Conservation (phyloP, 2,888 invertebrate species). For the Patella caerulea region DNA sequence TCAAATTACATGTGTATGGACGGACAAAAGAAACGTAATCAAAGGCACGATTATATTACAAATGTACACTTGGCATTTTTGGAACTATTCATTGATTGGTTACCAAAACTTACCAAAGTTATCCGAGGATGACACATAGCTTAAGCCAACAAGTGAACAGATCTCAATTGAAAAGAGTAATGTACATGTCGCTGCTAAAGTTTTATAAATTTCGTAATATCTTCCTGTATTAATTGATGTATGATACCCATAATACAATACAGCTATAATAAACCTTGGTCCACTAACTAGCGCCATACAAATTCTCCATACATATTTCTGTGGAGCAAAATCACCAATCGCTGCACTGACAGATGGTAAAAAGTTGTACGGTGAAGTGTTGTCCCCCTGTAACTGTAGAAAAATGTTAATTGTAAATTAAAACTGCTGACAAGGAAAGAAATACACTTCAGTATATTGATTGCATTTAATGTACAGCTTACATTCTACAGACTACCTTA, state of each 20-base stretch:
- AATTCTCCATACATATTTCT: constrained; percentile 92
- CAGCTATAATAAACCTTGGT: constrained; percentile 84
- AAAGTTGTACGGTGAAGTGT: constrained; percentile 81
- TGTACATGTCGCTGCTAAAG: constrained; percentile 42
- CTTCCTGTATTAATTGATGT: constrained; percentile 47
- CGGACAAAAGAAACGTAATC: too few species aligned
- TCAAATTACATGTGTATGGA: too few species aligned
- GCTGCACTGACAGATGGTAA: constrained; percentile 96
- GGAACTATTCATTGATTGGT: neutral
- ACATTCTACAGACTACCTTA: too few species aligned
- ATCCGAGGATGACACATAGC: constrained; percentile 91
- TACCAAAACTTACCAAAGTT: constrained; percentile 84
- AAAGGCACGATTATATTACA: too few species aligned
- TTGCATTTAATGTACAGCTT: too few species aligned
- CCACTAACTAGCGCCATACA: constrained; percentile 90
- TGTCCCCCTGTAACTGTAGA: constrained; percentile 75
- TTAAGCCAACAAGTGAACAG: constrained; percentile 86
- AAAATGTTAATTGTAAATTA: too few species aligned
- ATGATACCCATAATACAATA: constrained; percentile 80
- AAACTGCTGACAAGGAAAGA: too few species aligned
- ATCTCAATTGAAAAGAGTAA: constrained; percentile 88
- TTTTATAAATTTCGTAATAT: constrained; percentile 42
- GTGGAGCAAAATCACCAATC: constrained; percentile 89
- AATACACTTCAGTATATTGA: too few species aligned
- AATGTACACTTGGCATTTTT: too few species aligned